phyloP scores from a whole-genome alignment of 2,113 vertebrate genomes.

The Phyllostomus hastatus region DNA sequence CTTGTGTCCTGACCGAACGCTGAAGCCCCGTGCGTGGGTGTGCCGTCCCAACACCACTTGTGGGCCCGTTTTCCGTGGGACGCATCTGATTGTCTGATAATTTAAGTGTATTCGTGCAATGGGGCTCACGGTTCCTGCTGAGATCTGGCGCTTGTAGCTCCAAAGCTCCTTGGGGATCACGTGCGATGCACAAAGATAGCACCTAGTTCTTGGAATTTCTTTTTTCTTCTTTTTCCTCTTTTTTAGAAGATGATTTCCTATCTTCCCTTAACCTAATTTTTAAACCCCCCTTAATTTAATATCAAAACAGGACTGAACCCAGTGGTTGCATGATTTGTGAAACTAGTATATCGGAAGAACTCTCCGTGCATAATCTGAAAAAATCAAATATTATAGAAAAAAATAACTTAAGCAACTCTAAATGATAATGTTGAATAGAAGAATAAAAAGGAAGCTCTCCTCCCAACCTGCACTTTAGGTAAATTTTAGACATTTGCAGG shows the following conservation, averaged over 20 bases:
- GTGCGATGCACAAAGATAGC: not conserved
- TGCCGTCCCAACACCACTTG: not conserved
- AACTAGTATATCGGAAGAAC: not conserved
- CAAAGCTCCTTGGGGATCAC: not conserved
- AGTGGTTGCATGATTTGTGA: not conserved
- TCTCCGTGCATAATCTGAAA: not conserved
- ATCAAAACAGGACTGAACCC: not conserved
- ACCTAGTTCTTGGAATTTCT: not conserved
- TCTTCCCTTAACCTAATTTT: conserved; percentile 24
- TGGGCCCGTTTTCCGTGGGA: not conserved
- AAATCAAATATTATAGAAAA: not conserved
- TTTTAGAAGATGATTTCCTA: not conserved
- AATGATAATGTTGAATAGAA: not conserved
- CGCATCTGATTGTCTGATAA: not conserved
- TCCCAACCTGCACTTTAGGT: not conserved
- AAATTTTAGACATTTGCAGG: not conserved
- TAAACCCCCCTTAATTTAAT: not conserved
- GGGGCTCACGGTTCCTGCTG: not conserved
- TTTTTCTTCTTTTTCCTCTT: not conserved
- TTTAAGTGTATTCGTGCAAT: not conserved
- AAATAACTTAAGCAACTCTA: not conserved
- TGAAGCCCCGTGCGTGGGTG: not conserved
- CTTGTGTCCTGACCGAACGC: not conserved
- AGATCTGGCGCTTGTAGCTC: not conserved
- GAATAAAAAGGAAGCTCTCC: not conserved